phyloP scores from a whole-genome alignment of 92 coral and sea anemone species.

The Phymanthus crucifer region DNA sequence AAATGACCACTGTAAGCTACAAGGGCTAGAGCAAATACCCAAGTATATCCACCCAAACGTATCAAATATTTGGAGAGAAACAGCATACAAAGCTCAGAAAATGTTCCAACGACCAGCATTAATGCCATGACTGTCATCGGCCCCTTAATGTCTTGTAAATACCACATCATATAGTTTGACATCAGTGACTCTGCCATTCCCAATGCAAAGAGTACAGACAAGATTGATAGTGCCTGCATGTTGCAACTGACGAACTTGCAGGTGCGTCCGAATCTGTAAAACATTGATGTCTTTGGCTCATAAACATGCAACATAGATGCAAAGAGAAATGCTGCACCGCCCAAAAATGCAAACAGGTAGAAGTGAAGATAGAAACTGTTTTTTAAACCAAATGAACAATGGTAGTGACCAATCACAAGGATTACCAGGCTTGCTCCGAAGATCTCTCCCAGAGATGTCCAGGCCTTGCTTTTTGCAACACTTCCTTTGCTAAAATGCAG shows the following conservation, averaged over 20 bases:
- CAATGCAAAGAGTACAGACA: slow-evolving; percentile 69
- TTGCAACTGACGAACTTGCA: slow-evolving; percentile 70
- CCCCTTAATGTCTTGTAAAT: slow-evolving; percentile 83
- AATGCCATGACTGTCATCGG: slow-evolving; percentile 78
- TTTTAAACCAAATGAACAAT: slow-evolving; percentile 64
- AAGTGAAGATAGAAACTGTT: slow-evolving; percentile 88
- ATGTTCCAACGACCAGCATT: slow-evolving; percentile 60
- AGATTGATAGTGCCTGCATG: slow-evolving; percentile 63
- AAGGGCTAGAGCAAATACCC: slow-evolving; percentile 75
- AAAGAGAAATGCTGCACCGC: slow-evolving; percentile 66
- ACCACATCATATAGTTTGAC: slow-evolving; percentile 95
- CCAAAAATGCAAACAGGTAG: slow-evolving; percentile 66
- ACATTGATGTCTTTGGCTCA: slow-evolving; percentile 69
- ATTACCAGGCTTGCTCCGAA: slow-evolving; percentile 70
- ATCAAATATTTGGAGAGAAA: slow-evolving; percentile 69
- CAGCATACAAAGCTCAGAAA: slow-evolving; percentile 77
- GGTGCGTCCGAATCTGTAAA: slow-evolving; percentile 64
- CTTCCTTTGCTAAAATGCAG: slow-evolving; percentile 58
- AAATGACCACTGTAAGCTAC: slow-evolving; percentile 78
- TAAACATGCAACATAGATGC: slow-evolving; percentile 66
- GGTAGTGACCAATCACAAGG: slow-evolving; percentile 67
- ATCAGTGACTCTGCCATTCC: slow-evolving; percentile 93
- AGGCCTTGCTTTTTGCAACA: slow-evolving; percentile 41
- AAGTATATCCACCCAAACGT: slow-evolving; percentile 73
- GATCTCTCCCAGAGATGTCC: slow-evolving; percentile 71